Conservation (phyloP, 2,797 vertebrate genomes). For the Hephaestus fuliginosus region DNA sequence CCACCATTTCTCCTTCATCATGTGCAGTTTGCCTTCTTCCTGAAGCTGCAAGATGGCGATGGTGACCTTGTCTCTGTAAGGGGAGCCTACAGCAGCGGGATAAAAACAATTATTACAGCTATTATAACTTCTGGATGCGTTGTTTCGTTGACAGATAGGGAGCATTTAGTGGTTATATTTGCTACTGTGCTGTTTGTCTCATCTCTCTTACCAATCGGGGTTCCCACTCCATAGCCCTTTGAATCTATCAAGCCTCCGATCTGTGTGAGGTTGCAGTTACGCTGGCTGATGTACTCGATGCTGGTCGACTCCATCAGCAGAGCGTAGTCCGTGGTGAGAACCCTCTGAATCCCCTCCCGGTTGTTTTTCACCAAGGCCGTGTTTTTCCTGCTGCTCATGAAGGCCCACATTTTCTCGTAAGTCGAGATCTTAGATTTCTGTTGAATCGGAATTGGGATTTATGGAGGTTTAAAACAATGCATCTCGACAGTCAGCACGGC, state of each 20-base stretch:
- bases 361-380: constrained; percentile 96
- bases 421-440: constrained; percentile 99
- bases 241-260: constrained; percentile 98
- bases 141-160: neutral
- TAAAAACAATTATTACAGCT: neutral
- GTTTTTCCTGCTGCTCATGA: constrained; percentile 98
- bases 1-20: constrained; percentile 99
- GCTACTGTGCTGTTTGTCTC: neutral
- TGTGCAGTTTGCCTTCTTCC: constrained; percentile 97
- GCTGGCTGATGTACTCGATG: constrained; percentile 98
- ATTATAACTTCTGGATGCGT: constrained; percentile 9
- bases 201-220: constrained; percentile 93
- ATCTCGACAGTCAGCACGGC: neutral
- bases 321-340: constrained; percentile 96
- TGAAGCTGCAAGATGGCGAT: constrained; percentile 98
- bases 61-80: constrained; percentile 97
- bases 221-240: constrained; percentile 98
- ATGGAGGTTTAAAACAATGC: constrained; percentile 2
- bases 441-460: constrained; percentile 42
- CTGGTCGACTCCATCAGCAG: constrained; percentile 99
- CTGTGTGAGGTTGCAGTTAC: constrained; percentile 99
- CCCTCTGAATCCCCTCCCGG: constrained; percentile 94
- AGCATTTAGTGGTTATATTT: neutral
- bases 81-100: constrained; percentile 88
- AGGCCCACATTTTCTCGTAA: constrained; percentile 99